A percentile compares a stretch with the other conserved stretches of the same genome.
These are phyloP conservation scores for Bombus confusus DNA, from an alignment of 1,140 invertebrate species.

Conservation along the genomic window DNA sequence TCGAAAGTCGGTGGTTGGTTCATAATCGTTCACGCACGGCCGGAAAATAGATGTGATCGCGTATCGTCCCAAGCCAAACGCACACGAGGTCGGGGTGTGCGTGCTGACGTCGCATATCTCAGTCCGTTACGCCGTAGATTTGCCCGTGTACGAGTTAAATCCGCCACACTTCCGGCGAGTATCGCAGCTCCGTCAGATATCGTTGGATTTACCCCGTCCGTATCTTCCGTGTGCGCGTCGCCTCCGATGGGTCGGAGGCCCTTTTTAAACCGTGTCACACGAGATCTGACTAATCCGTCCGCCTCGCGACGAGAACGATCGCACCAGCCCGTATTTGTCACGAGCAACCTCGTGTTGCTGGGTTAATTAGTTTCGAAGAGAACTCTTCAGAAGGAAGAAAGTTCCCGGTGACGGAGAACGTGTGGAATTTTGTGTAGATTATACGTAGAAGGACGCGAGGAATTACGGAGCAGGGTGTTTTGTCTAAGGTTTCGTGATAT, in stretches of 20 bases:
- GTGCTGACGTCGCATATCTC: constrained; percentile 68
- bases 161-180: constrained; percentile 61
- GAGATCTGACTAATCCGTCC: constrained; percentile 36
- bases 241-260: not conserved
- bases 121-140: constrained; percentile 64
- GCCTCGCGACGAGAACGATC: not conserved
- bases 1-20: constrained; percentile 37
- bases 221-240: constrained; percentile 53
- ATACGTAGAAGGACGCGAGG: not conserved
- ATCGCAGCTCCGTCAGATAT: constrained; percentile 50
- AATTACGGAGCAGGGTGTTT: constrained; percentile 18
- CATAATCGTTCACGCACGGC: constrained; percentile 52
- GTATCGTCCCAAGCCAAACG: constrained; percentile 44
- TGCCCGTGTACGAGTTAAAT: constrained; percentile 58
- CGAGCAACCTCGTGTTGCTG: not conserved
- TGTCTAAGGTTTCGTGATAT: constrained; percentile 13
- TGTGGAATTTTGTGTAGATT: not conserved
- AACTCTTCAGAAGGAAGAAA: not conserved
- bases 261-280: constrained; percentile 35
- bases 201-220: constrained; percentile 49
- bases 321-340: constrained; percentile 4
- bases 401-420: not conserved
- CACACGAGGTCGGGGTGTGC: constrained; percentile 40
- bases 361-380: constrained; percentile 6
- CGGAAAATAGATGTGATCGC: constrained; percentile 48